Conservation (phyloP, 2,888 invertebrate species). For the Lepidocyrtoides sp. region DNA sequence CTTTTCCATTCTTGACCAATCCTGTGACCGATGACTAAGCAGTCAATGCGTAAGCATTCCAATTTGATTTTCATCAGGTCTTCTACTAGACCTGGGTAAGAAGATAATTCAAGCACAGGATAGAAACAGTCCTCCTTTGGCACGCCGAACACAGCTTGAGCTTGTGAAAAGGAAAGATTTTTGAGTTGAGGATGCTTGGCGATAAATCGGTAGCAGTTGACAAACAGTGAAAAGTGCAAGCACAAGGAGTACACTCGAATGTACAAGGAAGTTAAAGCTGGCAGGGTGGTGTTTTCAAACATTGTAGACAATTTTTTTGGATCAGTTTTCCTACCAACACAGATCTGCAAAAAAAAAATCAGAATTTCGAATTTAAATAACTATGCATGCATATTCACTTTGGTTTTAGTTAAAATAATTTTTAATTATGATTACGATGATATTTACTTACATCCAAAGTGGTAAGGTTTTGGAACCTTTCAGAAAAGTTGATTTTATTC, state of each 20-base stretch:
- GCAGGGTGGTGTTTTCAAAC: not conserved
- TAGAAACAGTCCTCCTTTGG: not conserved
- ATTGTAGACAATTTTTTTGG: not conserved
- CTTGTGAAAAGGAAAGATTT: conserved; percentile 53
- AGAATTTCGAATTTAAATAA: not conserved
- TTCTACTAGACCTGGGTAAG: not conserved
- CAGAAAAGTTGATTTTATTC: not conserved
- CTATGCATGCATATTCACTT: no score
- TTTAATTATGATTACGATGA: no score
- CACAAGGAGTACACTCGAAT: conserved; percentile 9
- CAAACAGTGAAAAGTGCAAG: not conserved
- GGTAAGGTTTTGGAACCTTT: not conserved
- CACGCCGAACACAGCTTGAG: conserved; percentile 28
- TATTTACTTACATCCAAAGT: conserved; percentile 58
- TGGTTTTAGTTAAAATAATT: no score
- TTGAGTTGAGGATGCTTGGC: conserved; percentile 51
- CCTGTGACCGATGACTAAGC: conserved; percentile 27
- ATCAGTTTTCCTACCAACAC: conserved; percentile 42
- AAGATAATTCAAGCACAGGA: not conserved
- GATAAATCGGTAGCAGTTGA: conserved; percentile 34
- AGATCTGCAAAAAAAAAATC: conserved; percentile 24
- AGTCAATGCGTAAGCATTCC: conserved; percentile 53
- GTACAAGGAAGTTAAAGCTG: conserved; percentile 33
- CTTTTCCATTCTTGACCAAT: conserved; percentile 52
- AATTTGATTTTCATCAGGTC: conserved; percentile 53